Base-by-base conservation (phyloP, 2,888 invertebrate species). In the Chloroclysta siterata region DNA sequence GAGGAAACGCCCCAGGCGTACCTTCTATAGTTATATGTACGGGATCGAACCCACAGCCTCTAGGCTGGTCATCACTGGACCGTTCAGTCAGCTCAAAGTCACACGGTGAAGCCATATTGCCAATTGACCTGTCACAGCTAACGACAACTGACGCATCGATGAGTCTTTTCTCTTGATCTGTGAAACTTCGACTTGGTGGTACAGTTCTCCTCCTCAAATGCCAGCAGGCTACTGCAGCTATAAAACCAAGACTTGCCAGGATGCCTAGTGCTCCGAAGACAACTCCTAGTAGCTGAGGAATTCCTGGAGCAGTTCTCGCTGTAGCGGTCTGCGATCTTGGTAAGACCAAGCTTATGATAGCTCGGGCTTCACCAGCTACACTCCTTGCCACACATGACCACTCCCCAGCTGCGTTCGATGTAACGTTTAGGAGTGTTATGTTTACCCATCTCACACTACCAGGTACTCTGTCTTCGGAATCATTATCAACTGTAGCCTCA, bases 81-180 rank as follows among this genome's bases (percentile, higher is more conserved):
- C 90, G 79, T 65, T 93, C 80, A 77, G 94, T 85, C 81, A 94
- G 65, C 86, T 93, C 92, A 57, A 93, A 92, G 72, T 92, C 88
- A 72, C 93, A 94, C 28, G 81, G 94, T 75, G 79, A 95, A 56
- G 79, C 95, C 91, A 95, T 90, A 68, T 95, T 95, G 6, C 96
- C 94, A 64, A 96, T 96, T 17, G 95, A 94, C 52, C 95, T 94
- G 66, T 95, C 95, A 73, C 95, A 95, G 75, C 95, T 95, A 48
- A 93, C 86, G 11, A 93, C 85, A 79, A 94, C 77, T 87, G 97
- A 97, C 33, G 97, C 95, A 76, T 97, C 97, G 70, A 97, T 93
- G 55, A 97, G 90, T 78, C 97, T 96, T 87, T 97, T 97, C 79
- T 97, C 97, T 89, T 97, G 97, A 79, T 97, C 97, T 58, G 96